Conservation (phyloP, 2,113 vertebrate genomes). For the Nipponia nippon region DNA sequence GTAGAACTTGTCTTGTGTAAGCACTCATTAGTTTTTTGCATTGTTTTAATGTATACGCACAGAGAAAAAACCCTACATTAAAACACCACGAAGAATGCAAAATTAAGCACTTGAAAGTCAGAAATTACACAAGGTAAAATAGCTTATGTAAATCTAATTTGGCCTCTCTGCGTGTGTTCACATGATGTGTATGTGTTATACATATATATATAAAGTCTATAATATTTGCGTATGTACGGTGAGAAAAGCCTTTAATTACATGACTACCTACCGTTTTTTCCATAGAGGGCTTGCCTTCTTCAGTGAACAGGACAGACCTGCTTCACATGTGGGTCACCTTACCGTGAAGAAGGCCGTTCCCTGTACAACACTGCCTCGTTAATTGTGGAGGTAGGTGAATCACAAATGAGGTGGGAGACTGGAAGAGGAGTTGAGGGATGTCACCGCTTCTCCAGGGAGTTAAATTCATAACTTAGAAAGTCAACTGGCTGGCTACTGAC, state of each 20-base stretch:
- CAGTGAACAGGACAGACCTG: conserved; percentile 41
- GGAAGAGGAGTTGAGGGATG: not conserved
- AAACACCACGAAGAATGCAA: not conserved
- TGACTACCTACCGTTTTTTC: not conserved
- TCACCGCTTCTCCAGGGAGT: not conserved
- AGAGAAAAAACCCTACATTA: not conserved
- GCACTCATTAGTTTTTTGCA: not conserved
- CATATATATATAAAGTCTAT: not conserved
- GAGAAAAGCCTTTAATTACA: conserved; percentile 30
- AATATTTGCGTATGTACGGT: not conserved
- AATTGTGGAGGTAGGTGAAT: not conserved
- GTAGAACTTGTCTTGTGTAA: not conserved
- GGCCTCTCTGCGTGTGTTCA: not conserved
- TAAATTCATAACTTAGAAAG: not conserved
- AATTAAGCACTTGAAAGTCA: not conserved
- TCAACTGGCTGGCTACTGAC: not conserved
- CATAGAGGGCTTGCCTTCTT: not conserved
- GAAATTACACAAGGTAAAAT: not conserved
- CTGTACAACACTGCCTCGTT: fast-evolving
- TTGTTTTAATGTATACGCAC: not conserved
- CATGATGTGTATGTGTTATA: not conserved
- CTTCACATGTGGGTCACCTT: not conserved
- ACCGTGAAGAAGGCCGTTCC: not conserved
- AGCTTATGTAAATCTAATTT: conserved; percentile 18
- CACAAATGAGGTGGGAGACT: not conserved